These are phyloP conservation scores for Leptoteleia sp. DNA, from an alignment of 1,140 invertebrate genomes.

Conservation along the genomic window DNA sequence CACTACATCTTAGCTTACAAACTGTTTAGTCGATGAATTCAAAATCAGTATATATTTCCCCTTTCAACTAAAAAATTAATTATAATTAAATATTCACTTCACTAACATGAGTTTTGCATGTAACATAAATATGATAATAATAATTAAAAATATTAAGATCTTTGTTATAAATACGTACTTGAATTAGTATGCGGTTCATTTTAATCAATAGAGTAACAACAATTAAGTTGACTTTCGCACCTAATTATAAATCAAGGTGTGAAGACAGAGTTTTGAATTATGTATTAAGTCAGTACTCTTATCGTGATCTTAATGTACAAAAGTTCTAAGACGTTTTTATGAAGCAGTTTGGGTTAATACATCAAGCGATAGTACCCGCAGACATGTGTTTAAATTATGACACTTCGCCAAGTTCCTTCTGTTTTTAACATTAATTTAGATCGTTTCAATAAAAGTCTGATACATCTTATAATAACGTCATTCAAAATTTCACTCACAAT, in stretches of 20 bases:
- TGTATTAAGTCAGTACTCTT: conserved; percentile 28
- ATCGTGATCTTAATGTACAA: conserved; percentile 9
- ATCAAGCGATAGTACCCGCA: conserved; percentile 29
- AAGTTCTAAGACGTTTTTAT: conserved; percentile 25
- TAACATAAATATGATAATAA: too few relatives aligned
- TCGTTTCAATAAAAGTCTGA: background rate
- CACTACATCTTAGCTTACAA: too few relatives aligned
- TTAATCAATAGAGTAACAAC: too few relatives aligned
- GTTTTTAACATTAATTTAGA: conserved; percentile 25
- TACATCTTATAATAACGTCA: background rate
- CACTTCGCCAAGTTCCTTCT: conserved; percentile 8
- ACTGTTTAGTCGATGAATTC: too few relatives aligned
- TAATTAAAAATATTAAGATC: too few relatives aligned
- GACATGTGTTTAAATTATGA: conserved; percentile 26
- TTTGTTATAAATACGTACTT: too few relatives aligned
- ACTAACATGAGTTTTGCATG: too few relatives aligned
- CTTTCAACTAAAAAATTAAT: too few relatives aligned
- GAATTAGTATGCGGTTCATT: too few relatives aligned
- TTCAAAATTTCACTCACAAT: background rate
- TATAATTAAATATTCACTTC: too few relatives aligned
- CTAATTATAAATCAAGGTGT: conserved; percentile 24
- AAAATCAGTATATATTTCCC: too few relatives aligned
- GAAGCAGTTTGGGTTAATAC: conserved; percentile 21
- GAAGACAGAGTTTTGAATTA: conserved; percentile 22
- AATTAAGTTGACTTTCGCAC: conserved; percentile 2